Base-by-base conservation (phyloP, 23 tunicate genomes). In the Trididemnum nubilum region DNA sequence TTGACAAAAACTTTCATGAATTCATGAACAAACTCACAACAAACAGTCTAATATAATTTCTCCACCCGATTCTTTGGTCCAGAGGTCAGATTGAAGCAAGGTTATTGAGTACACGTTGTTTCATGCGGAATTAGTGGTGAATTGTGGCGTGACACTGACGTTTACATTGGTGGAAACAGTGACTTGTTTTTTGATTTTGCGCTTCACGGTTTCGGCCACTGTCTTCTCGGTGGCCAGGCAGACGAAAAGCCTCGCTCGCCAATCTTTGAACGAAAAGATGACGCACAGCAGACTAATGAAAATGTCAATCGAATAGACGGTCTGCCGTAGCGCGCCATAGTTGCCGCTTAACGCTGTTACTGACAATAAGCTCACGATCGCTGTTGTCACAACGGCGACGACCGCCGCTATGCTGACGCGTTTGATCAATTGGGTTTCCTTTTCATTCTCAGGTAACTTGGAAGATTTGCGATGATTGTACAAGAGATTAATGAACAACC, bases 401-500 rank as follows among this genome's bases (percentile, higher is more conserved):
- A 76, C 33, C 0, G 90, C 73, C 35, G 89, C 72, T 1, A 67
- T 67, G 32, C 74, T 75, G 9, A 88, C 83, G 9, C 97, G 78
- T 44, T 71, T 75, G 0, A 91, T 81, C 2, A 91, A 35, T 52
- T 50, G 33, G 29, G 58, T 80, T 22, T 79, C 59, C 24, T 73
- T 64, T 2, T 19, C 26, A 1, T 19, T 36, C n/a, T 30, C 25
- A 2, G 34, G 57, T 34, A 19, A 28, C 2, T 7, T 9, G 2
- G 78, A 73, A 2, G 58, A 37, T 0, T 54, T 35, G 25, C 75
- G 28, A 69, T 85, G 90, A 57, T 73, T 61, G 26, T 59, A 38
- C 5, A 91, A 71, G 9, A 87, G 97, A 66, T 81, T 63, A 27
- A 85, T 64, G 22, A 91, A 81, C 54, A 91, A 60, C 29, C 90